Evolutionary conservation across 2,113 vertebrate genomes (phyloP).

Genomic region (Cryptotis parvus): DNA sequence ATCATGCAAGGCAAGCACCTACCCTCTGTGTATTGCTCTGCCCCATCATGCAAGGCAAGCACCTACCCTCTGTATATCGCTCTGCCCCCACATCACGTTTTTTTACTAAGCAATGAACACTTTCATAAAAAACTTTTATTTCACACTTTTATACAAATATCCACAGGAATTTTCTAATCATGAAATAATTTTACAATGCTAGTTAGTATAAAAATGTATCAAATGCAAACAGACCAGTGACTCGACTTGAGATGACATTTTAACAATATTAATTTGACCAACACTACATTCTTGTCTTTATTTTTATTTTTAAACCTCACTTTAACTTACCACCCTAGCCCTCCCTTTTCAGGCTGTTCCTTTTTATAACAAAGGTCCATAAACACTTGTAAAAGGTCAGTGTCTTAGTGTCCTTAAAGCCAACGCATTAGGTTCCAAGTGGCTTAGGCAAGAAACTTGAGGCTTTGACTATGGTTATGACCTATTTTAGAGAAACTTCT

Average conservation of each 20-base stretch:
- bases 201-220: conserved; percentile 84
- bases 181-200: conserved; percentile 85
- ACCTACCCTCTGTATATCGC: not conserved
- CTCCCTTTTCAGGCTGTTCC: conserved; percentile 38
- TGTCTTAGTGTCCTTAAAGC: conserved; percentile 64
- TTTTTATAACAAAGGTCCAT: conserved; percentile 59
- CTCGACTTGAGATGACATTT: conserved; percentile 82
- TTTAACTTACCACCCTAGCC: not conserved
- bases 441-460: conserved; percentile 65
- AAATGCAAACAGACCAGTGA: conserved; percentile 85
- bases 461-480: conserved; percentile 65
- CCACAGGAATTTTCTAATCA: conserved; percentile 88
- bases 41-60: too few species aligned
- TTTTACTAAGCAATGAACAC: conserved; percentile 59
- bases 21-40: not conserved
- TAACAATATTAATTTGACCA: conserved; percentile 68
- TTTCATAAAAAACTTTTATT: conserved; percentile 89
- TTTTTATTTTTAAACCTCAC: conserved; percentile 14
- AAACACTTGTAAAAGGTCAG: conserved; percentile 68
- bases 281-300: conserved; percentile 66
- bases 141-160: conserved; percentile 90
- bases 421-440: conserved; percentile 33
- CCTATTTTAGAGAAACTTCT: conserved; percentile 58
- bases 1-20: too few species aligned
- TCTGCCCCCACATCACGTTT: not conserved